Evolutionary conservation across 2,888 invertebrate genomes (phyloP), one percentile per base, ranked within the genome.

Genomic region (Brachypalpus laphriformis): DNA sequence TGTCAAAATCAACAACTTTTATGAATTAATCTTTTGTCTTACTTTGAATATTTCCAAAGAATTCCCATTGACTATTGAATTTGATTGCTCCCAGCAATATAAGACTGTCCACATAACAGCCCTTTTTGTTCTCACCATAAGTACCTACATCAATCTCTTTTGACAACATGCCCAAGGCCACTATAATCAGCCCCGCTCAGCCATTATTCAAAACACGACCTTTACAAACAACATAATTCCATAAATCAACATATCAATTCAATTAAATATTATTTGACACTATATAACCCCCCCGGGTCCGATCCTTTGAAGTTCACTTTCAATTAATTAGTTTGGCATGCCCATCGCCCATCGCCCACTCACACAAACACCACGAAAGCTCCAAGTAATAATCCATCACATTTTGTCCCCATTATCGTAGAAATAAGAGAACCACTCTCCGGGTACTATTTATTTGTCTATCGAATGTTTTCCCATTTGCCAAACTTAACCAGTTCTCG

Each of bases 181-280:
- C 28, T 28, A 45, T 22, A 59, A 59, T 31, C 5, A 18, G 8
- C 34, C 0, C 14, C 5, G 31, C 2, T 49, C 25, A 37, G 40
- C 20, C 56, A 57, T 68, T 76, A 68, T 34, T 61, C 68, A 70
- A 61, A 34, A 74, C 61, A 61, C 11, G 28, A 16, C 34, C 51
- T 47, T 56, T 20, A 14, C 66, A 68, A 61, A 81, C 59, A 68
- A 28, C 51, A 40, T 54, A 63, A 78, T 56, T 65, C 3, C 63
- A 71, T 78, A 78, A 78, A 78, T 78, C 70, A 71, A 78, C 63
- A 61, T 49, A 49, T 6, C 51, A 81, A 68, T 74, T 68, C 54
- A 74, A 74, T 74, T 75, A 63, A 61, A 74, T 61, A 22, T 54
- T 47, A 45, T 61, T 56, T 68, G 59, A 72, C 59, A 59, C 68